Evolutionary conservation across 1,140 invertebrate genomes (phyloP), one percentile per base, ranked within the genome.

Genomic region (Caenorhabditis latens): DNA sequence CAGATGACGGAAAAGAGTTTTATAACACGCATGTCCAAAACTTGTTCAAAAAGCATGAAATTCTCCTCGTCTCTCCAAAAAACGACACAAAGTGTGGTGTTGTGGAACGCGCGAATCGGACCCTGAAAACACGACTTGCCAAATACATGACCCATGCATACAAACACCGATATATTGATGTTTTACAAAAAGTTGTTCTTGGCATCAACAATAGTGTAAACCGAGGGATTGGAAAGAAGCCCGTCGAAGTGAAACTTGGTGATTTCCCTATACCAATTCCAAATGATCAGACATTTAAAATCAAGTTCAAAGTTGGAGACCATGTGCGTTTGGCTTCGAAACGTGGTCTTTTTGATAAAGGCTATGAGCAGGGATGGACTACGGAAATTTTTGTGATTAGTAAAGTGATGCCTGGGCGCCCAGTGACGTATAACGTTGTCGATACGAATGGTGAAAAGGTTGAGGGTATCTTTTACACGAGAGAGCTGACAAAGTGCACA

Each of bases 101-200:
- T 4, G 57, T 58, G 14, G 57, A 58, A 19, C 14, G 57, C 13
- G 57, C 57, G n/a, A 58, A 58, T 21, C 14, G 57, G 14, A 58
- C 57, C n/a, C 19, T 58, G 57, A 58, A 58, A 58, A 58, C 57
- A n/a, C 57, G 57, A 58, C 19, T 58, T 7, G 57, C 50, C 1
- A 50, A 50, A 16, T 50, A 58, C 55, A 58, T 58, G 55, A 58
- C 55, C 13, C 55, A 58, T n/a, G 19, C 1, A 58, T 58, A 58
- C 55, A n/a, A n/a, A 6, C 55, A 58, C 55, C 55, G 55, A 58
- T 58, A 58, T n/a, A 58, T 58, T n/a, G 55, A 58, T 58, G 55
- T 58, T 9, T 58, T 58, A n/a, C 55, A 58, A n/a, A 58, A 14
- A 19, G 55, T 58, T 7, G 55, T 58, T n/a, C 6, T 19, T 1